Base-by-base conservation (phyloP, 1,140 invertebrate species). In the Drosophila nebulosa region DNA sequence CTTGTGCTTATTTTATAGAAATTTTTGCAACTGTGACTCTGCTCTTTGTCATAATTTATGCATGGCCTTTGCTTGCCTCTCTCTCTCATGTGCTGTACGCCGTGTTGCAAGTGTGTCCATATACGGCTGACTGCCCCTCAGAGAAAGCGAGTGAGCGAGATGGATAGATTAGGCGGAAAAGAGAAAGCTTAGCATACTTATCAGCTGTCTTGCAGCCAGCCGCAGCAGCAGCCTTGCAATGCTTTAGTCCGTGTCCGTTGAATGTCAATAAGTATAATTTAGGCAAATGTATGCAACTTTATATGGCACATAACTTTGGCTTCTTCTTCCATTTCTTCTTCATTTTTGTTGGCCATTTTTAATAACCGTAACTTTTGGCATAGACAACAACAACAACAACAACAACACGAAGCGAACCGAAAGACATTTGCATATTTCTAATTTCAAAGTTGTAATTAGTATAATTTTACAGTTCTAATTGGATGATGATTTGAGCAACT, bases 401-500 rank as follows among this genome's bases (percentile, higher is more conserved):
- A 39, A 1, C 16, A 52, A 5, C 39, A 14, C n/a, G 16, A 60
- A 18, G n/a, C n/a, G 2, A 24, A 27, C 59, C 9, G 26, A 22
- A 24, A 62, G 56, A 62, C 52, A 88, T 88, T 88, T 88, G 83
- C 83, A 88, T 88, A 83, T 88, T 88, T 88, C 75, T 88, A 88
- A 88, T 88, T 88, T 80, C 83, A 88, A 88, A 88, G 83, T 88
- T 88, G 83, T 88, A 88, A 88, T 88, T 88, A 88, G 83, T 88
- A 88, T 88, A 88, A 88, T 88, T 88, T 88, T 88, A 86, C 75
- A 83, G 78, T 70, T 88, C 68, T 88, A 88, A 88, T 88, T 88
- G 83, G 78, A 86, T 88, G 83, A 81, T 86, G 81, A 88, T 81
- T 85, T 84, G 81, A 64, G 64, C 66, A 78, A 76, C 83, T 81